Evolutionary conservation across 2,888 invertebrate genomes (phyloP), one percentile per base, ranked within the genome.

Genomic region (Steinernema scapterisci): DNA sequence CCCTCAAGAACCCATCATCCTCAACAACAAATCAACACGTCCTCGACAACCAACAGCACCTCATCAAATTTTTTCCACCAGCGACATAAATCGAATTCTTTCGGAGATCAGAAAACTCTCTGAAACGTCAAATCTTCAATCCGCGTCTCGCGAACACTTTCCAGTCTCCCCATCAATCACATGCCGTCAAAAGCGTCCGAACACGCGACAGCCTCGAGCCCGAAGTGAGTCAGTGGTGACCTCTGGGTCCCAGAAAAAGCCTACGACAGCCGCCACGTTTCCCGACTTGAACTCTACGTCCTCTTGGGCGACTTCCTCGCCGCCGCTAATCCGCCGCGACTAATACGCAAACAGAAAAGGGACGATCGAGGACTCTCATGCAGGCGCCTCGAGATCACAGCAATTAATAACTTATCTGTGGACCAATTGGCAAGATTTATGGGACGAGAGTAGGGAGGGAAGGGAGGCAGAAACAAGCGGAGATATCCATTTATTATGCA

Each of bases 401-500:
- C 54, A 23, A 54, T 63, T 63, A 63, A 63, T 63, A 25, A 31
- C 63, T 63, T 7, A 31, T 63, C 63, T 63, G 7, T 16, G 48
- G 63, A 31, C 11, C 63, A 63, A 27, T 25, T 63, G 63, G 31
- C 63, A 16, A 9, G 63, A 63, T 54, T 54, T 54, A 54, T 54
- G 63, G 7, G 63, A 25, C 11, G 38, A 11, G 16, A 13, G n/a
- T n/a, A n/a, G n/a, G n/a, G n/a, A 25, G 63, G 1, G 63, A 31
- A 11, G 23, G 25, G 23, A 3, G 45, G n/a, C n/a, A 48, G 48
- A 19, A 48, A 48, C 48, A 19, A 16, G n/a, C 48, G 48, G 13
- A 19, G 54, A 54, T 27, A 16, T 63, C 31, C 27, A 63, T 63
- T 63, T 63, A 63, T 63, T 63, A 63, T 63, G 63, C 63, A n/a